Evolutionary conservation across 2,113 vertebrate species (phyloP).

Genomic region (Pachyramphus minor): DNA sequence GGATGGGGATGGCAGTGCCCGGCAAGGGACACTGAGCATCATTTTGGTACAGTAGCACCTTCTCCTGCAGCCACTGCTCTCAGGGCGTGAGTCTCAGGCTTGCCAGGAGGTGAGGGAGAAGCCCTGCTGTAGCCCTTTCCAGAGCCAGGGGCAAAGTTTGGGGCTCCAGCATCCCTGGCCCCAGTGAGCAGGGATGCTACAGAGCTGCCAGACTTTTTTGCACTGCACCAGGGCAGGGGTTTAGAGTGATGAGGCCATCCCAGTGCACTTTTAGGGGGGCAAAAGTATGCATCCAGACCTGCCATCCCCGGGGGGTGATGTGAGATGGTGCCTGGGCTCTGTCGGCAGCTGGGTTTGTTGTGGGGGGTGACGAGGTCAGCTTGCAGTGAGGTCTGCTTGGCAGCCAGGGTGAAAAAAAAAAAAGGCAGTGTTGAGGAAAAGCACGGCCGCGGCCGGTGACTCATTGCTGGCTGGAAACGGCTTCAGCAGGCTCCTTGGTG

Average conservation of each 20-base stretch:
- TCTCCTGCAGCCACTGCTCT: not conserved
- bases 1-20: not conserved
- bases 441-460: constrained; percentile 26
- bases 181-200: not conserved
- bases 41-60: fast-evolving
- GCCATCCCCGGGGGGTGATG: not conserved
- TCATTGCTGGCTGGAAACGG: constrained; percentile 37
- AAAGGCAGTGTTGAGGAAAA: not conserved
- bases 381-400: not conserved
- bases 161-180: not conserved
- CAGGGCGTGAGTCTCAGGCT: not conserved
- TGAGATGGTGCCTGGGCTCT: not conserved
- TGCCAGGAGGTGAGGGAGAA: not conserved
- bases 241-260: not conserved
- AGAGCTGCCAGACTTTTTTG: not conserved
- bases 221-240: not conserved
- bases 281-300: too few species aligned
- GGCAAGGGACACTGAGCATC: not conserved
- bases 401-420: not conserved
- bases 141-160: not conserved
- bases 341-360: not conserved
- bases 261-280: fast-evolving
- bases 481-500: not conserved
- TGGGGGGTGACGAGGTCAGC: not conserved
- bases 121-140: not conserved